Conservation (phyloP, 2,888 invertebrate species). For the Melipona bicolor region DNA sequence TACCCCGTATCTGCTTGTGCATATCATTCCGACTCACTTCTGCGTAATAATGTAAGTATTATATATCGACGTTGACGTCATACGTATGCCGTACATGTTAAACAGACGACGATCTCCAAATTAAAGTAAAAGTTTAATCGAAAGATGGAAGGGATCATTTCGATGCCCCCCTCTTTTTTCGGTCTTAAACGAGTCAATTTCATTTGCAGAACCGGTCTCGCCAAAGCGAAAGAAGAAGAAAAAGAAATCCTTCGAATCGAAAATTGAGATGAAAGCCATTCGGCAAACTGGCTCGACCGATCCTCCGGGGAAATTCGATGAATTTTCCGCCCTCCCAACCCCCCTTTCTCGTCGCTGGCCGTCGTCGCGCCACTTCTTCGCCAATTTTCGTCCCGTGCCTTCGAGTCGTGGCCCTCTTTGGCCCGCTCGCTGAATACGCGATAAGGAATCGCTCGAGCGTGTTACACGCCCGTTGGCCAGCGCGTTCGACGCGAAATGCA, state of each 20-base stretch:
- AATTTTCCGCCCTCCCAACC: conserved; percentile 32
- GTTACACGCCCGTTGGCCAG: conserved; percentile 40
- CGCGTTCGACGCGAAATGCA: conserved; percentile 69
- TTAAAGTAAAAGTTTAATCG: too few relatives aligned
- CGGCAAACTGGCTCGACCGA: conserved; percentile 46
- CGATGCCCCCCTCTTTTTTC: background rate
- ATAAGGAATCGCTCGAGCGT: conserved; percentile 51
- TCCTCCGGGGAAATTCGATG: conserved; percentile 63
- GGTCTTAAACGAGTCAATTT: conserved; percentile 21
- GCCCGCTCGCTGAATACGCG: conserved; percentile 4
- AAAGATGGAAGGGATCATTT: background rate
- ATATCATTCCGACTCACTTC: too few relatives aligned
- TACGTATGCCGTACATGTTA: too few relatives aligned
- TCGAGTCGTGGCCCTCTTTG: background rate
- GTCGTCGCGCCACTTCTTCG: conserved; percentile 26
- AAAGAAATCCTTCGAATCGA: conserved; percentile 39
- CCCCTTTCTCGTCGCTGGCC: background rate
- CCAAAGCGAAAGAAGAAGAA: background rate
- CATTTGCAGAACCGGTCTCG: conserved; percentile 23
- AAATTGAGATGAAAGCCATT: conserved; percentile 56
- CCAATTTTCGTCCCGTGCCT: conserved; percentile 29
- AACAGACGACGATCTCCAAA: too few relatives aligned
- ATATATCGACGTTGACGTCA: too few relatives aligned
- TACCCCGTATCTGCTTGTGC: too few relatives aligned
- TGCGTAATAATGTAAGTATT: too few relatives aligned